Evolutionary conservation across 2,888 invertebrate genomes (phyloP).

Genomic region (Globia sparganii): DNA sequence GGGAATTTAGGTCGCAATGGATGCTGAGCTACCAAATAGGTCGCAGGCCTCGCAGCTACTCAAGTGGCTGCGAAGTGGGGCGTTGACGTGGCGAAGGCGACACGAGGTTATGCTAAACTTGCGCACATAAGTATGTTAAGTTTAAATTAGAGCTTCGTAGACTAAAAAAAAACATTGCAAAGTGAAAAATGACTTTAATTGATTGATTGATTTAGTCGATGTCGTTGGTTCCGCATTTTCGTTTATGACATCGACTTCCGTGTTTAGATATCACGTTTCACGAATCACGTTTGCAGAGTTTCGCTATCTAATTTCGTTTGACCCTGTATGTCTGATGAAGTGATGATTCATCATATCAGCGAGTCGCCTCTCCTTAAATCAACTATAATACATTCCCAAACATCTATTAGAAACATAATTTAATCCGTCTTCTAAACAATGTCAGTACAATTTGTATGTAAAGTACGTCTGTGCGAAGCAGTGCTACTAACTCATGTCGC

Average conservation of each 20-base stretch:
- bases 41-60: constrained; percentile 63
- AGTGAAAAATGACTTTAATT: no score
- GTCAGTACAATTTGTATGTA: constrained; percentile 61
- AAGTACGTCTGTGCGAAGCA: constrained; percentile 53
- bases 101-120: constrained; percentile 61
- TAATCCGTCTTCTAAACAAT: constrained; percentile 45
- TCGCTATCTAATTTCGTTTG: no score
- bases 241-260: no score
- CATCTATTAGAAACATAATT: constrained; percentile 46
- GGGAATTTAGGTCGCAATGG: constrained; percentile 78
- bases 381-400: constrained; percentile 28
- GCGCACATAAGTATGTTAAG: constrained; percentile 61
- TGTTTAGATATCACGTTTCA: no score
- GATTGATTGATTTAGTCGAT: no score
- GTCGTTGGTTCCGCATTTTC: no score
- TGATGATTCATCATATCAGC: constrained; percentile 6
- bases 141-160: constrained; percentile 59
- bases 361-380: constrained; percentile 1
- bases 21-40: constrained; percentile 72
- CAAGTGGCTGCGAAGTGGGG: constrained; percentile 66
- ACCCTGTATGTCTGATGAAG: neutral
- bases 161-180: no score
- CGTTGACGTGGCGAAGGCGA: constrained; percentile 56
- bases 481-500: constrained; percentile 53
- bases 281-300: no score